Conservation (phyloP, 1,140 invertebrate genomes). For the Aricia agestis region DNA sequence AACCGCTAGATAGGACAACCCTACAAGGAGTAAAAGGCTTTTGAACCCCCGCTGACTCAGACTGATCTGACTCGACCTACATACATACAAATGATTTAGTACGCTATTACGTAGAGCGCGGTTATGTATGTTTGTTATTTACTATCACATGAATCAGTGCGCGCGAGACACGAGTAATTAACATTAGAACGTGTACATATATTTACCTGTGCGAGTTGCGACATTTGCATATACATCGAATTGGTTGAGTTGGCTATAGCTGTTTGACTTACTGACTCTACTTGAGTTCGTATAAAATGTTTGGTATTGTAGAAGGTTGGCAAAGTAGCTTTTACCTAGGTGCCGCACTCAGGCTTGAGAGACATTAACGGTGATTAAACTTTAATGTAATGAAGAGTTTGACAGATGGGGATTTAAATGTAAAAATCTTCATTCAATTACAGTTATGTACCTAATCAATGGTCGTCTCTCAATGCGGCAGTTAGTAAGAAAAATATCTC, state of each 20-base stretch:
- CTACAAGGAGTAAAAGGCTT: too few species aligned
- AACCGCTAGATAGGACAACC: too few species aligned
- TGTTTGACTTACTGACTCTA: neutral
- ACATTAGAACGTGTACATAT: neutral
- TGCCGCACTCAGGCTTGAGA: too few species aligned
- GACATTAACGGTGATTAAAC: too few species aligned
- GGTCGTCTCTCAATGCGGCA: too few species aligned
- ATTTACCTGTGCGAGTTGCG: neutral
- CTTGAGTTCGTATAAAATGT: neutral
- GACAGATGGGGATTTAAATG: too few species aligned
- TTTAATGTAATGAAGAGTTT: too few species aligned
- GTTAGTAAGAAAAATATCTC: too few species aligned
- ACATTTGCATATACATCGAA: neutral
- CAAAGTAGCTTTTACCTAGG: too few species aligned
- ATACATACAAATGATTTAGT: neutral
- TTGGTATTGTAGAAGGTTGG: neutral
- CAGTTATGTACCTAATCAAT: too few species aligned
- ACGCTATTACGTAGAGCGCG: neutral
- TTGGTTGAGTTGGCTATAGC: neutral
- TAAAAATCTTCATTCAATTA: too few species aligned
- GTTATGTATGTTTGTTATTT: constrained; percentile 9
- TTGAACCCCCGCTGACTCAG: neutral
- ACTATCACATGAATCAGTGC: neutral
- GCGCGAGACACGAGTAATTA: neutral
- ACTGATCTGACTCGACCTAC: neutral